phyloP scores from a whole-genome alignment of 2,797 vertebrate genomes.

The Bradypodion pumilum region DNA sequence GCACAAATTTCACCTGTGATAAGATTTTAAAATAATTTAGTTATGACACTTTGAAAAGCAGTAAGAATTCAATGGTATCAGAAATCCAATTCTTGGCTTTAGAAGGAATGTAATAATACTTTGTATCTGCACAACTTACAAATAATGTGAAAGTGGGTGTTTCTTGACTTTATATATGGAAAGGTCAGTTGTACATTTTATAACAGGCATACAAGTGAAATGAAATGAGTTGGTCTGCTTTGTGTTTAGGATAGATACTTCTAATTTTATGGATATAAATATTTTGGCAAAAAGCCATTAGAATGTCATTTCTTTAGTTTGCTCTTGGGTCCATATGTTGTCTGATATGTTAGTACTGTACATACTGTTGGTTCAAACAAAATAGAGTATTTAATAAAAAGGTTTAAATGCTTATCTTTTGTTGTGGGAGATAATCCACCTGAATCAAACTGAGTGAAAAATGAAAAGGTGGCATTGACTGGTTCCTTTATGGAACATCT shows the following conservation, averaged over 20 bases:
- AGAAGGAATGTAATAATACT: neutral
- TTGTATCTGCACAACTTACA: neutral
- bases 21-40: neutral
- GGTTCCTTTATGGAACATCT: constrained; percentile 61
- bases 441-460: constrained; percentile 67
- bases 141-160: neutral
- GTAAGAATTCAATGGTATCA: neutral
- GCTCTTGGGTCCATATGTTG: neutral
- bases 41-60: neutral
- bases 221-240: neutral
- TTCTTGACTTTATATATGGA: neutral
- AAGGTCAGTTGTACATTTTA: neutral
- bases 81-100: neutral
- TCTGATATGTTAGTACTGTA: constrained; percentile 34
- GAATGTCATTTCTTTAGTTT: neutral
- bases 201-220: constrained; percentile 3
- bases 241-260: neutral
- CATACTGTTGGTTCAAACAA: neutral
- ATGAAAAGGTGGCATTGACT: constrained; percentile 60
- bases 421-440: constrained; percentile 69
- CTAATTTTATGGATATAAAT: neutral
- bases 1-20: neutral
- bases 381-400: constrained; percentile 43
- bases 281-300: neutral
- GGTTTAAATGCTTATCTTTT: constrained; percentile 62